Percentiles rank a stretch among this genome's conserved stretches.
phyloP scores from a whole-genome alignment of 2,797 vertebrate species.

The Rhinophrynus dorsalis region DNA sequence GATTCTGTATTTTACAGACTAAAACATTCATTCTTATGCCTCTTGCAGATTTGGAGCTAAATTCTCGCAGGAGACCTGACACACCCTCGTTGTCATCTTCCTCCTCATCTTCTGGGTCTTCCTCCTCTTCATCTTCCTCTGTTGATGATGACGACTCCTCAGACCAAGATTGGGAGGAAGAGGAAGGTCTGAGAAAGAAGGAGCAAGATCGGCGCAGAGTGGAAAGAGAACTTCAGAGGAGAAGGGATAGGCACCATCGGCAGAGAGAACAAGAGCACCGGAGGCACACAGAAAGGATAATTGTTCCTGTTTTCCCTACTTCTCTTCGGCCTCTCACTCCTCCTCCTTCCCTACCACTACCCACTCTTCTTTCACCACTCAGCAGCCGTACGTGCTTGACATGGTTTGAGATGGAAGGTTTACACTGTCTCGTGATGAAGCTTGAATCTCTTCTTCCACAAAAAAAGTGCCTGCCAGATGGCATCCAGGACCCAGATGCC shows the following conservation, averaged over 20 bases:
- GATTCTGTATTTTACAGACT: too few relatives aligned
- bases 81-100: slow-evolving; percentile 33
- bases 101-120: slow-evolving; percentile 11
- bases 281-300: slow-evolving; percentile 10
- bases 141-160: slow-evolving; percentile 43
- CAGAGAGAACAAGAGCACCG: slow-evolving; percentile 51
- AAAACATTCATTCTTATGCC: too few relatives aligned
- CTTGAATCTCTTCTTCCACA: slow-evolving; percentile 87
- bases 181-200: slow-evolving; percentile 50
- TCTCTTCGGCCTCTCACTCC: slow-evolving; percentile 60
- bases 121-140: not conserved
- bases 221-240: slow-evolving; percentile 35
- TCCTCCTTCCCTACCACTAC: slow-evolving; percentile 21
- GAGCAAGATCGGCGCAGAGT: slow-evolving; percentile 56
- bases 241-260: slow-evolving; percentile 54
- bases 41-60: slow-evolving; percentile 82
- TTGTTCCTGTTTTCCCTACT: not conserved
- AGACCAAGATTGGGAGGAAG: slow-evolving; percentile 69
- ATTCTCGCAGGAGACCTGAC: slow-evolving; percentile 59
- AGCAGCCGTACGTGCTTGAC: slow-evolving; percentile 67
- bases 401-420: slow-evolving; percentile 89
- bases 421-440: slow-evolving; percentile 89
- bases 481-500: slow-evolving; percentile 83
- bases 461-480: slow-evolving; percentile 92
- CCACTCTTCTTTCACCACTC: slow-evolving; percentile 6